A percentile compares a stretch with the other conserved stretches of the same genome.
phyloP scores from a whole-genome alignment of 2,797 vertebrate species.

The Phylloscopus collybita region DNA sequence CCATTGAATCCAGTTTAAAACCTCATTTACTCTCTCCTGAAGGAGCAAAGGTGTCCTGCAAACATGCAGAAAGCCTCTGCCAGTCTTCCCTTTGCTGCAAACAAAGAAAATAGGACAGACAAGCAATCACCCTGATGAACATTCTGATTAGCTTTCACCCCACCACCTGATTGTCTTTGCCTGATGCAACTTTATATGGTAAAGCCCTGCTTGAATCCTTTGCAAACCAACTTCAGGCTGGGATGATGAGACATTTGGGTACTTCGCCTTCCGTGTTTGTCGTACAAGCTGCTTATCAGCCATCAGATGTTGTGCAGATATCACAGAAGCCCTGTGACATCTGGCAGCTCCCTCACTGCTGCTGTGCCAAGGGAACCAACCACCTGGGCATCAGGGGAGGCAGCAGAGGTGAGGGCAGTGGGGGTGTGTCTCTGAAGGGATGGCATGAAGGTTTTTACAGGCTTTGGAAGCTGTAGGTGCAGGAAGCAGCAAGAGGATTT shows the following conservation, averaged over 20 bases:
- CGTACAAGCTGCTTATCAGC: background rate
- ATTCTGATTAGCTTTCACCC: background rate
- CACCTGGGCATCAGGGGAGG: background rate
- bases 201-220: background rate
- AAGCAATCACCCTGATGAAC: background rate
- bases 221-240: background rate
- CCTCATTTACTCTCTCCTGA: background rate
- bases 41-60: background rate
- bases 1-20: background rate
- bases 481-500: background rate
- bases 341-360: background rate
- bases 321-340: background rate
- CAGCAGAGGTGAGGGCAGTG: background rate
- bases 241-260: conserved; percentile 42
- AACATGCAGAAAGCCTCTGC: background rate
- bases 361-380: background rate
- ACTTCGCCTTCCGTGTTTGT: background rate
- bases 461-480: background rate
- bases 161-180: background rate
- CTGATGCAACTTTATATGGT: background rate
- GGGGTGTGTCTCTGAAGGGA: background rate
- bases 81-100: background rate
- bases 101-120: background rate
- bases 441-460: background rate
- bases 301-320: background rate